Base-by-base conservation (phyloP, 2,797 vertebrate genomes). In the Chromobotia macracanthus region DNA sequence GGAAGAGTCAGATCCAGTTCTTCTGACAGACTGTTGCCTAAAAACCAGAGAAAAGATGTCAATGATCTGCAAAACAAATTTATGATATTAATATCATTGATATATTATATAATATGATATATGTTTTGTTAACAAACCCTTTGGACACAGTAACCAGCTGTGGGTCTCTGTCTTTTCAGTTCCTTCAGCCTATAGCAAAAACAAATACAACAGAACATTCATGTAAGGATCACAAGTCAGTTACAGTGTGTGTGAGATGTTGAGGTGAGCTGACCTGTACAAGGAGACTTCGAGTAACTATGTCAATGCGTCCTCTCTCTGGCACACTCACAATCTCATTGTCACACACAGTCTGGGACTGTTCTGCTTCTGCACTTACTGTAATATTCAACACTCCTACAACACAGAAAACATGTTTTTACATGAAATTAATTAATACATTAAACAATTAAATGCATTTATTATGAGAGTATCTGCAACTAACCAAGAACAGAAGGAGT, bases 321-420 rank as follows among this genome's bases (percentile, higher is more conserved):
- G n/a, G n/a, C n/a, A n/a, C n/a, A n/a, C n/a, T n/a, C n/a, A n/a
- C n/a, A n/a, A n/a, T n/a, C n/a, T n/a, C n/a, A n/a, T n/a, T n/a
- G n/a, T n/a, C n/a, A n/a, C n/a, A n/a, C n/a, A n/a, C n/a, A n/a
- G n/a, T n/a, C n/a, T n/a, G n/a, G n/a, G n/a, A n/a, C n/a, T n/a
- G n/a, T n/a, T n/a, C n/a, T n/a, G n/a, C n/a, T n/a, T n/a, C n/a
- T n/a, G n/a, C n/a, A n/a, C n/a, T n/a, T n/a, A n/a, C n/a, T n/a
- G n/a, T n/a, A n/a, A n/a, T n/a, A n/a, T n/a, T n/a, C 64, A 95
- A 55, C 23, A 68, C 73, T 5, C 94, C 95, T 95, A 38, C 15
- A 80, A 55, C 31, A 15, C 23, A 66, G 18, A n/a, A 46, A 65
- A 72, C 15, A 25, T 41, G 55, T 35, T n/a, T n/a, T n/a, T n/a